Base-by-base conservation (phyloP, 2,797 vertebrate genomes). In the Coreius guichenoti region DNA sequence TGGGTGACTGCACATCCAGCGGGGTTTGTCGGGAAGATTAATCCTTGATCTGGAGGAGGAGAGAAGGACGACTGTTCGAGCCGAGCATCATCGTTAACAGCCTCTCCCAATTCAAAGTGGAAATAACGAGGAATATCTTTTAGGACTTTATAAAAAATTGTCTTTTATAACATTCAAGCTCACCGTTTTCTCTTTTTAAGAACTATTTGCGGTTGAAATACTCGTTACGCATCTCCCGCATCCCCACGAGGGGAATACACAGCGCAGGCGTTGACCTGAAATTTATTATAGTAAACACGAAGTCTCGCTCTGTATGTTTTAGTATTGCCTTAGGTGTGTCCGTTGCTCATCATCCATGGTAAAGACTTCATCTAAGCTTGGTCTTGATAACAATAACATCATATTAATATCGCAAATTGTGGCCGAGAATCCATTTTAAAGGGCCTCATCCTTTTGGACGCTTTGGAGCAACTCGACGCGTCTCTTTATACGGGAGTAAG, bases 31-130 rank as follows among this genome's bases (percentile, higher is more conserved):
- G 78, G 65, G 88, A 92, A 93, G 94, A 93, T 94, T 93, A 95
- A 92, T 92, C 92, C 54, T 89, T 91, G 90, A 93, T 91, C 91
- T 86, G 91, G 90, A 91, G 86, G 87, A 90, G 91, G 92, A 91
- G 88, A 92, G 88, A 83, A 82, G 87, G 88, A 88, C 90, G 83
- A 90, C 89, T 81, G 89, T 88, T 83, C 56, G 49, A 87, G 36
- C 76, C 26, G 82, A 82, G 81, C 85, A 89, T 82, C 90, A 83
- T 80, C 84, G 72, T 77, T 17, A 49, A 54, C 92, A 87, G 49
- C 47, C 86, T 88, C 75, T 74, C 88, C 82, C 80, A 83, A 80
- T 76, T 86, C n/a, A 56, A 65, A 85, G 86, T 87, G 81, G 63
- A 16, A 81, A 84, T 36, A 54, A 72, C 43, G 11, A 72, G 68